Evolutionary conservation across 2,113 vertebrate species (phyloP).

Genomic region (Sphaerodactylus townsendi): DNA sequence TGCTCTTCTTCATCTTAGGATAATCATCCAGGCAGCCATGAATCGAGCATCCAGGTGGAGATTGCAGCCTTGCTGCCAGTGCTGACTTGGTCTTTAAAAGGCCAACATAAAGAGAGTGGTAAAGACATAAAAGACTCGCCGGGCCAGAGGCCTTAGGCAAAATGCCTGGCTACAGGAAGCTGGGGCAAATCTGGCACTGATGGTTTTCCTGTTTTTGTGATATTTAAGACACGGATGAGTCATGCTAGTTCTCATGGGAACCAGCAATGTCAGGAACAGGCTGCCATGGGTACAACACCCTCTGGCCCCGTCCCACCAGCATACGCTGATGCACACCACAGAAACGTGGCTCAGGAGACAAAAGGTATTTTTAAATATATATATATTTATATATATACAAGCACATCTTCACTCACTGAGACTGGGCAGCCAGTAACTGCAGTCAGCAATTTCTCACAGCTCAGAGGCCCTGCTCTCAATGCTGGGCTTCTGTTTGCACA

Average conservation of each 20-base stretch:
- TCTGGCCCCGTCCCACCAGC: not conserved
- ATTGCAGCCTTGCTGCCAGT: not conserved
- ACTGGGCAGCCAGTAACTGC: not conserved
- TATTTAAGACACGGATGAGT: constrained; percentile 22
- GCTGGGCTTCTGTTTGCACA: not conserved
- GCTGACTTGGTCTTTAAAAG: constrained; percentile 20
- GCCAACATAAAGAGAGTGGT: constrained; percentile 54
- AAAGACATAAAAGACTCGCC: constrained; percentile 35
- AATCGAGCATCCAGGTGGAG: not conserved
- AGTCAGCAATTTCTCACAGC: not conserved
- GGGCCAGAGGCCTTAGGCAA: constrained; percentile 27
- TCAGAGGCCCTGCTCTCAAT: not conserved
- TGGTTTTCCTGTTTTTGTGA: constrained; percentile 16
- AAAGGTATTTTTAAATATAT: too few relatives aligned
- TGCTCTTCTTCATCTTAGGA: not conserved
- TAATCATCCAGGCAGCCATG: constrained; percentile 14
- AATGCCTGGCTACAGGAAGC: not conserved
- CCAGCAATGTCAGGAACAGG: constrained; percentile 15
- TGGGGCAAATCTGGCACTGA: constrained; percentile 4
- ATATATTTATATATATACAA: not conserved
- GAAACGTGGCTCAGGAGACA: not conserved
- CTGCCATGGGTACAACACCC: rapidly evolving
- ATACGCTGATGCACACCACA: rapidly evolving
- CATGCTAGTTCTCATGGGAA: not conserved
- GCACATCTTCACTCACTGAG: not conserved